phyloP scores from a whole-genome alignment of 2,113 vertebrate species.

The Mobula hypostoma region DNA sequence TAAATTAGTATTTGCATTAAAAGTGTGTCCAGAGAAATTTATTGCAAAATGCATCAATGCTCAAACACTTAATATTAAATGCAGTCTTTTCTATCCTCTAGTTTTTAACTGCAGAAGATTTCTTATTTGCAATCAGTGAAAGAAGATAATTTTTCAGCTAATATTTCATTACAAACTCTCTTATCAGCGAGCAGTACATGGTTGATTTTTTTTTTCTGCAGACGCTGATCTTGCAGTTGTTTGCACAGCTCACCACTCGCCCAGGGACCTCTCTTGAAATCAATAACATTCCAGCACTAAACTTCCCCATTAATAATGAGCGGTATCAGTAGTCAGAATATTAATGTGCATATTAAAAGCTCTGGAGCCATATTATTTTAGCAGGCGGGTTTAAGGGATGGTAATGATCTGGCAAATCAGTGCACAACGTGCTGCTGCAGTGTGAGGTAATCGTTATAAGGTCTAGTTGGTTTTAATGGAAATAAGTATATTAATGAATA shows the following conservation, averaged over 20 bases:
- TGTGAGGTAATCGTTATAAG: not conserved
- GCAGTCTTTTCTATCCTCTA: not conserved
- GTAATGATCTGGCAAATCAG: not conserved
- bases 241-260: not conserved
- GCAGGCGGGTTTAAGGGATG: not conserved
- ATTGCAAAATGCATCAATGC: not conserved
- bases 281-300: not conserved
- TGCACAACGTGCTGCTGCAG: not conserved
- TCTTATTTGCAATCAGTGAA: not conserved
- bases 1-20: not conserved
- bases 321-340: not conserved
- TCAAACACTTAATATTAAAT: not conserved
- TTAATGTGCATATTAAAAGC: not conserved
- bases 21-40: not conserved
- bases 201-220: not conserved
- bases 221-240: not conserved
- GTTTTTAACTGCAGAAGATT: not conserved
- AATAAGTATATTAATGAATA: not conserved
- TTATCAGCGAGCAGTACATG: not conserved
- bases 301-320: conserved; percentile 11
- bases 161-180: not conserved
- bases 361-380: conserved; percentile 7
- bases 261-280: not conserved
- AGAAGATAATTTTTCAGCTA: not conserved
- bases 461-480: not conserved